phyloP scores from a whole-genome alignment of 2,888 invertebrate species.

The Orthosia incerta region DNA sequence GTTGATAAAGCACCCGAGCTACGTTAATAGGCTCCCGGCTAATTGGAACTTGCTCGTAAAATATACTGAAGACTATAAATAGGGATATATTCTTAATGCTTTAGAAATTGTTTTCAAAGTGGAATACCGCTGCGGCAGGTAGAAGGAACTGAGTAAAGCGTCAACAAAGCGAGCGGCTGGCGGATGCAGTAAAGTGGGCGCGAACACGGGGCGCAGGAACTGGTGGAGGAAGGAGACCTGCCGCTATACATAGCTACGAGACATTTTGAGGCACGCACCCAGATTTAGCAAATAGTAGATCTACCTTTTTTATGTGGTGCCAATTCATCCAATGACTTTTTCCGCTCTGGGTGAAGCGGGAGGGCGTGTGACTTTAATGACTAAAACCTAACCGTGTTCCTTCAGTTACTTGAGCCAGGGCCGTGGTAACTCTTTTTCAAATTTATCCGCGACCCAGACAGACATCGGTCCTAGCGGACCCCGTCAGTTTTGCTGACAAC shows the following conservation, averaged over 20 bases:
- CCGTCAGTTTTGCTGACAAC: too few species aligned
- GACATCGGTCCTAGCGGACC: too few species aligned
- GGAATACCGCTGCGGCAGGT: slow-evolving; percentile 33
- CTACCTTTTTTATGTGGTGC: too few species aligned
- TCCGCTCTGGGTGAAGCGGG: too few species aligned
- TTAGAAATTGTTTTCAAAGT: slow-evolving; percentile 40
- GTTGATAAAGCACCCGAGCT: slow-evolving; percentile 23
- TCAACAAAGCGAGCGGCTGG: slow-evolving; percentile 26
- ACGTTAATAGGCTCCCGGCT: slow-evolving; percentile 47
- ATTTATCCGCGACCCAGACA: too few species aligned
- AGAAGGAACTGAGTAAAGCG: slow-evolving; percentile 26
- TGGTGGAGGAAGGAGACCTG: slow-evolving; percentile 16
- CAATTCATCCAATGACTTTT: too few species aligned
- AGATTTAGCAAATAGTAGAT: neutral
- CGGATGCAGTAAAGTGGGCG: slow-evolving; percentile 39
- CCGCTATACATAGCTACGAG: neutral
- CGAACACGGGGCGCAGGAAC: slow-evolving; percentile 20
- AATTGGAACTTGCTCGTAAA: slow-evolving; percentile 54
- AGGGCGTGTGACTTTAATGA: too few species aligned
- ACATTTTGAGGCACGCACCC: neutral
- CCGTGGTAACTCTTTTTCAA: too few species aligned
- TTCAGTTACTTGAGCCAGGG: too few species aligned
- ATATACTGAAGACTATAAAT: slow-evolving; percentile 48
- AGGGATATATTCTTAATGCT: slow-evolving; percentile 44
- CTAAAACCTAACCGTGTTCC: too few species aligned